phyloP scores from a whole-genome alignment of 2,113 vertebrate species.

The Sylvilagus bachmani region DNA sequence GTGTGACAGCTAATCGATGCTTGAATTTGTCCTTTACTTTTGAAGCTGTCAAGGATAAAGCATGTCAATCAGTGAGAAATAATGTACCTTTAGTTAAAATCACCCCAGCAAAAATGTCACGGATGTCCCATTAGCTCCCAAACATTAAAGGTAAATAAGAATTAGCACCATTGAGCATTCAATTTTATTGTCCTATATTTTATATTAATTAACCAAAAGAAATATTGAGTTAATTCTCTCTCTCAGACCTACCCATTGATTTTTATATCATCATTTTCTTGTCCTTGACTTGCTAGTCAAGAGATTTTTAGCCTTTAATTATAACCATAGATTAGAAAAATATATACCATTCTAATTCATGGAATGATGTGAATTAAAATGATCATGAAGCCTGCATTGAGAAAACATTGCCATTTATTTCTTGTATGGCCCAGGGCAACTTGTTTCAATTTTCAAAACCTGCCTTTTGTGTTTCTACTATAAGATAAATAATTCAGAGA shows the following conservation, averaged over 20 bases:
- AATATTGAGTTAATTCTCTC: slow-evolving; percentile 57
- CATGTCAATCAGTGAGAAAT: slow-evolving; percentile 72
- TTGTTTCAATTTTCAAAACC: neutral
- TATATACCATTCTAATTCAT: slow-evolving; percentile 33
- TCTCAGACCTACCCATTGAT: slow-evolving; percentile 65
- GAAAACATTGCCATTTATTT: neutral
- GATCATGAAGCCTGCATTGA: neutral
- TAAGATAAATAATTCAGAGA: neutral
- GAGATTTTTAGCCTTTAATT: slow-evolving; percentile 69
- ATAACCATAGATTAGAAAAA: slow-evolving; percentile 65
- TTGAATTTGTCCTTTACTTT: slow-evolving; percentile 75
- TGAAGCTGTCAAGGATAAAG: slow-evolving; percentile 75
- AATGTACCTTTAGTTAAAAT: slow-evolving; percentile 52
- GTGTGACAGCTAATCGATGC: slow-evolving; percentile 83
- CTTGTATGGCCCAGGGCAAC: neutral
- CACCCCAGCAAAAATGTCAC: slow-evolving; percentile 42
- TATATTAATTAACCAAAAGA: slow-evolving; percentile 62
- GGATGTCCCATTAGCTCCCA: neutral
- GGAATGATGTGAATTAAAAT: slow-evolving; percentile 37
- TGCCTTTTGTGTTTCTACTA: neutral
- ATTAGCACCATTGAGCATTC: neutral
- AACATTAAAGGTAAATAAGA: neutral
- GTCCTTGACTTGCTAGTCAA: slow-evolving; percentile 62
- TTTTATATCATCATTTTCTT: slow-evolving; percentile 72
- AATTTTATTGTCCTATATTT: slow-evolving; percentile 37